A percentile compares a stretch with the other conserved stretches of the same genome.
These are phyloP conservation scores for Rhinolophus ferrumequinum DNA, from an alignment of 2,113 vertebrate genomes.

Conservation along the genomic window DNA sequence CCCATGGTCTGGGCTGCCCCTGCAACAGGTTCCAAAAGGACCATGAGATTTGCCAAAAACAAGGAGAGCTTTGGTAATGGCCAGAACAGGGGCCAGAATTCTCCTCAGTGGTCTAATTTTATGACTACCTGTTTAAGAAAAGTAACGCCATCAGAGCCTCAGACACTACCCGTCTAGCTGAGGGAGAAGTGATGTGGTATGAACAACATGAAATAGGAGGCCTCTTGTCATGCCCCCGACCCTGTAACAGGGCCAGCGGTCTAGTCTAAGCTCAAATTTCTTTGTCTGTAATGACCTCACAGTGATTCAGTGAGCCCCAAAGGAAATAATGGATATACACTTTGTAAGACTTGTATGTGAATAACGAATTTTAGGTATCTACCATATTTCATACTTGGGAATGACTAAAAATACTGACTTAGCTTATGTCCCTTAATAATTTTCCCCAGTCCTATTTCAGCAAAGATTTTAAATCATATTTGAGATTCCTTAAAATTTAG, in stretches of 20 bases:
- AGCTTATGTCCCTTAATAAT: not conserved
- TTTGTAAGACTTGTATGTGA: not conserved
- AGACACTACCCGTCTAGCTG: not conserved
- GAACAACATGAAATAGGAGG: not conserved
- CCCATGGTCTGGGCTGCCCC: not conserved
- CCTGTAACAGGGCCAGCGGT: not conserved
- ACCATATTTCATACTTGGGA: not conserved
- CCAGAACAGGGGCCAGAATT: not conserved
- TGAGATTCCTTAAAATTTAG: slow-evolving; percentile 3
- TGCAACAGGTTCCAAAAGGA: slow-evolving; percentile 42
- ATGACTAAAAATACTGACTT: not conserved
- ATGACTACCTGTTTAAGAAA: not conserved
- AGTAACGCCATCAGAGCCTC: not conserved
- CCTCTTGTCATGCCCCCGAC: not conserved
- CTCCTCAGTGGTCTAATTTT: not conserved
- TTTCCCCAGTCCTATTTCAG: slow-evolving; percentile 18
- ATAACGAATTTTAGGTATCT: not conserved
- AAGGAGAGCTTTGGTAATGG: not conserved
- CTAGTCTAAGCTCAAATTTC: not conserved
- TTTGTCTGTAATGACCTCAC: not conserved
- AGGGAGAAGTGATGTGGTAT: not conserved
- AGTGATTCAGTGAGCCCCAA: not conserved
- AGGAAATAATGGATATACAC: not conserved
- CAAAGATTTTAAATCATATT: slow-evolving; percentile 15
- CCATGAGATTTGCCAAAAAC: not conserved